Percentiles rank a stretch among this genome's conserved stretches.
phyloP scores from a whole-genome alignment of 1,140 invertebrate species.

The Halesus radiatus region DNA sequence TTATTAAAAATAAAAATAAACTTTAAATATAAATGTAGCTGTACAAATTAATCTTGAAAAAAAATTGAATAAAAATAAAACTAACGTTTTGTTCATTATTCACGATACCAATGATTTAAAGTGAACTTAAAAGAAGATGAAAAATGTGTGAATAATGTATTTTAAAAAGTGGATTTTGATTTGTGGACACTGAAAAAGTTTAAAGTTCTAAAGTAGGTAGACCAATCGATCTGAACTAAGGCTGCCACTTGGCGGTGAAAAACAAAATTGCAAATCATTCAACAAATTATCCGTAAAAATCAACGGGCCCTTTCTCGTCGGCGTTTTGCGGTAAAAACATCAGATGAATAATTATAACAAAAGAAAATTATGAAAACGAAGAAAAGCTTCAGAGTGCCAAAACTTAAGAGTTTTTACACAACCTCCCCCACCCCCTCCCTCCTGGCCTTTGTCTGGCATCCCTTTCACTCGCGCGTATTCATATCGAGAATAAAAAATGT shows the following conservation, averaged over 20 bases:
- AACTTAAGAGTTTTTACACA: conserved; percentile 36
- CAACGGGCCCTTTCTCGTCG: conserved; percentile 7
- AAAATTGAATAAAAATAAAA: too few species aligned
- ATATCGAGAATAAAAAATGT: conserved; percentile 55
- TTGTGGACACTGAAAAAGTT: too few species aligned
- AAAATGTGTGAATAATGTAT: too few species aligned
- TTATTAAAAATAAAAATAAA: too few species aligned
- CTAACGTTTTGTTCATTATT: too few species aligned
- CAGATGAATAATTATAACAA: conserved; percentile 51
- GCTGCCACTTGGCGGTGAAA: background rate
- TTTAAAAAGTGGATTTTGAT: too few species aligned
- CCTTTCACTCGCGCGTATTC: conserved; percentile 54
- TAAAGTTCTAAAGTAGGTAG: too few species aligned
- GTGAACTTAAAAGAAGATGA: too few species aligned
- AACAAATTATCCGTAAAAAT: conserved; percentile 42
- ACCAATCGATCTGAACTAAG: background rate
- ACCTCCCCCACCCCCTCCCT: conserved; percentile 17
- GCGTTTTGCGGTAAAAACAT: conserved; percentile 11
- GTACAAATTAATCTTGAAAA: too few species aligned
- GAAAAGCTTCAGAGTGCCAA: conserved; percentile 33
- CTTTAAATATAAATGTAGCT: too few species aligned
- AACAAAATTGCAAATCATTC: conserved; percentile 39
- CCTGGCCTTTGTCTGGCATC: conserved; percentile 45
- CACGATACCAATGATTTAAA: too few species aligned
- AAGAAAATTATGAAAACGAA: conserved; percentile 49